Percentiles rank a stretch among this genome's conserved stretches.
phyloP scores from a whole-genome alignment of 2,888 invertebrate genomes.

The Apotomis betuletana region DNA sequence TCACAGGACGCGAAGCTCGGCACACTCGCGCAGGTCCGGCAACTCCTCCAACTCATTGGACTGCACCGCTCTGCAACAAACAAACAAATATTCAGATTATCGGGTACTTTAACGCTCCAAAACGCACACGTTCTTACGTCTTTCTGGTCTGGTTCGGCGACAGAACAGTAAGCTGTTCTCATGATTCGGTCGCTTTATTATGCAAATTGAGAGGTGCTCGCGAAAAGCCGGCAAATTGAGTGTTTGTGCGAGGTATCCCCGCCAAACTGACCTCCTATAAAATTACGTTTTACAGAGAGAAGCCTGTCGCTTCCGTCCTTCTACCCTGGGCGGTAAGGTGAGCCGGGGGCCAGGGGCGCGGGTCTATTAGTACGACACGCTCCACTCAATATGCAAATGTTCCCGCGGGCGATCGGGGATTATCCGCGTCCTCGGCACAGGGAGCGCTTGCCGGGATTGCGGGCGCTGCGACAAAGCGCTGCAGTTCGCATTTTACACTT shows the following conservation, averaged over 20 bases:
- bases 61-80: conserved; percentile 89
- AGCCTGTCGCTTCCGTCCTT: background rate
- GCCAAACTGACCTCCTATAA: background rate
- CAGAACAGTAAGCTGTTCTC: conserved; percentile 19
- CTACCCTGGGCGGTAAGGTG: too few species aligned
- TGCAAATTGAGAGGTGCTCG: conserved; percentile 26
- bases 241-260: conserved; percentile 6
- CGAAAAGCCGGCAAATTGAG: conserved; percentile 40
- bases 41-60: conserved; percentile 90
- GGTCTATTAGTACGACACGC: conserved; percentile 32
- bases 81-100: conserved; percentile 26
- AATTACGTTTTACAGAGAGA: background rate
- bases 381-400: conserved; percentile 39
- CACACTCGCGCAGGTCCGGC: conserved; percentile 91
- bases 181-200: conserved; percentile 21
- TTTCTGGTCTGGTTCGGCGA: conserved; percentile 6
- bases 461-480: conserved; percentile 17
- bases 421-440: conserved; percentile 29
- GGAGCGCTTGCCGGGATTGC: conserved; percentile 21
- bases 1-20: conserved; percentile 93
- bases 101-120: too few species aligned
- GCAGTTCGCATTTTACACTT: conserved; percentile 10
- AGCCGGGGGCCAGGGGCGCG: background rate
- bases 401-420: conserved; percentile 30
- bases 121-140: background rate